Conservation (phyloP, 2,888 invertebrate genomes). For the Lysandra coridon region DNA sequence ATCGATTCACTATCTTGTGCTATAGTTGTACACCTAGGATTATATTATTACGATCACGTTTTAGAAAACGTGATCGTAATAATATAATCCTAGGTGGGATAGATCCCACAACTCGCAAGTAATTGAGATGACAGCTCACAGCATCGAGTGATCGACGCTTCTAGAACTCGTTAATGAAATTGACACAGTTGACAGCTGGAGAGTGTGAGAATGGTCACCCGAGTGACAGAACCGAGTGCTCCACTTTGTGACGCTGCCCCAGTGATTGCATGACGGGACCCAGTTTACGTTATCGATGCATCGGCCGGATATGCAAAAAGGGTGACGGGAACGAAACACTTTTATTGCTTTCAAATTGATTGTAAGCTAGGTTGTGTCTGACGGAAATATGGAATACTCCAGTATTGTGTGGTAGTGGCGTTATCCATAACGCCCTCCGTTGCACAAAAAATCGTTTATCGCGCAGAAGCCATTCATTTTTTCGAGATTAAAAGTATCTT, state of each 20-base stretch:
- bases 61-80: no score
- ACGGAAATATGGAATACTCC: background rate
- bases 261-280: slow-evolving; percentile 69
- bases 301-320: slow-evolving; percentile 22
- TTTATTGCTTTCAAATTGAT: background rate
- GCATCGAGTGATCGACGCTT: background rate
- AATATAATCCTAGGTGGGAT: no score
- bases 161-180: background rate
- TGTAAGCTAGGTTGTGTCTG: background rate
- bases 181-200: background rate
- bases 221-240: slow-evolving; percentile 64
- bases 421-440: no score
- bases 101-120: no score
- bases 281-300: slow-evolving; percentile 51
- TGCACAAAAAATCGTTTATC: no score
- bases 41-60: no score
- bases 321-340: background rate
- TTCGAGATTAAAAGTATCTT: no score
- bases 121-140: background rate
- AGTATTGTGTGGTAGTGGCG: no score
- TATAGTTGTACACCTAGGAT: no score
- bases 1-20: no score
- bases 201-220: slow-evolving; percentile 45
- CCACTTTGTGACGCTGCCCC: slow-evolving; percentile 67
- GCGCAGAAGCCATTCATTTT: no score